These are phyloP conservation scores for Acrossocheilus fasciatus DNA, from an alignment of 2,797 vertebrate genomes.

Conservation along the genomic window DNA sequence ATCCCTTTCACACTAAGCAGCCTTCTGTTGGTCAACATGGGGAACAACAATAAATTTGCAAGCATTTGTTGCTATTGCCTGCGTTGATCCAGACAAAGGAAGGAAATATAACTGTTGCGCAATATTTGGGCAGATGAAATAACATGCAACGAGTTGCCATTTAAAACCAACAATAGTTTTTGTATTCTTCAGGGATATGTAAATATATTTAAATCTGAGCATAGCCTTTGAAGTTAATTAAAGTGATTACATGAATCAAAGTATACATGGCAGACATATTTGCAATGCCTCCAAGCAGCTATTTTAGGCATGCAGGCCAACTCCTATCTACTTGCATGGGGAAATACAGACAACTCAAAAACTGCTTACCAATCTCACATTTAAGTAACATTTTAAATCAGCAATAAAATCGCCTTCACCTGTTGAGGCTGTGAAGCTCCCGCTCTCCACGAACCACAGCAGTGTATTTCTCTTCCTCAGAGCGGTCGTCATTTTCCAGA, in stretches of 20 bases:
- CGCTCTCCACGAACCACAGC: conserved; percentile 93
- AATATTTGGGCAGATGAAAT: not conserved
- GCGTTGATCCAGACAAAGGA: not conserved
- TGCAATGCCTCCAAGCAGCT: not conserved
- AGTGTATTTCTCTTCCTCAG: conserved; percentile 98
- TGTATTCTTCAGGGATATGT: not conserved
- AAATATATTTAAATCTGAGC: not conserved
- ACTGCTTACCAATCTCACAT: not conserved
- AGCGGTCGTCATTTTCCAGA: conserved; percentile 96
- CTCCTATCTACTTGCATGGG: not conserved
- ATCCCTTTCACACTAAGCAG: not conserved
- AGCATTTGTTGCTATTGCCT: not conserved
- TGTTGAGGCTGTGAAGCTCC: conserved; percentile 87
- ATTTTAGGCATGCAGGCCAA: not conserved
- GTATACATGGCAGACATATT: not conserved
- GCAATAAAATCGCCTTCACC: conserved; percentile 76
- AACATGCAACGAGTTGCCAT: not conserved
- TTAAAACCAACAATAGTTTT: not conserved
- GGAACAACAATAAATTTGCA: not conserved
- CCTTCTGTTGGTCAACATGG: not conserved
- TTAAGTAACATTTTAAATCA: not conserved
- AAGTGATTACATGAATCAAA: not conserved
- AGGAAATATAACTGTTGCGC: not conserved
- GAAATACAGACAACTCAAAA: not conserved
- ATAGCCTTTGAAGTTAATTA: not conserved